These are phyloP conservation scores for Campopleginae sp. DNA, from an alignment of 2,888 invertebrate species.

Conservation along the genomic window DNA sequence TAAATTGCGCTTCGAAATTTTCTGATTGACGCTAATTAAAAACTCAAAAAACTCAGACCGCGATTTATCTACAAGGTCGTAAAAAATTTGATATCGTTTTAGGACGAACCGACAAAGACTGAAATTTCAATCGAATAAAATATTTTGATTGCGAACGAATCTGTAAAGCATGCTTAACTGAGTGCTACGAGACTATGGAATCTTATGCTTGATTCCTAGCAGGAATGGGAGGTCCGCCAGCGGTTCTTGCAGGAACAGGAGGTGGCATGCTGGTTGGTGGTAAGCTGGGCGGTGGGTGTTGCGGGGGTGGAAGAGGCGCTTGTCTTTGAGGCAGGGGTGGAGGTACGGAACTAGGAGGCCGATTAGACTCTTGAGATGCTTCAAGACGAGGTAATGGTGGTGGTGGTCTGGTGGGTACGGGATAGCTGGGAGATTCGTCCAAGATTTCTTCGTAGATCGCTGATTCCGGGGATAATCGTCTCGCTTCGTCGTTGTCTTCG, in stretches of 20 bases:
- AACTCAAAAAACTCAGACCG: not conserved
- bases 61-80: not conserved
- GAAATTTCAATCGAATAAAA: slow-evolving; percentile 12
- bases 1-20: not conserved
- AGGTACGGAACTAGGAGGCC: slow-evolving; percentile 77
- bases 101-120: not conserved
- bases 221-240: slow-evolving; percentile 89
- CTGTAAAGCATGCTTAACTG: not conserved
- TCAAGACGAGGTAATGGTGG: slow-evolving; percentile 81
- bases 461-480: slow-evolving; percentile 79
- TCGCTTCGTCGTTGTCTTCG: slow-evolving; percentile 68
- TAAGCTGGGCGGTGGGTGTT: slow-evolving; percentile 82
- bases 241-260: slow-evolving; percentile 86
- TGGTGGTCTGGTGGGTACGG: slow-evolving; percentile 81
- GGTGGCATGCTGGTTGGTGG: slow-evolving; percentile 84
- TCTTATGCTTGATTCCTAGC: slow-evolving; percentile 84
- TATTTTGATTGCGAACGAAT: not conserved
- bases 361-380: slow-evolving; percentile 72
- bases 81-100: not conserved
- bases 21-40: not conserved
- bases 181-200: slow-evolving; percentile 1
- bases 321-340: slow-evolving; percentile 81
- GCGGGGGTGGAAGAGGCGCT: slow-evolving; percentile 79
- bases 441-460: slow-evolving; percentile 83
- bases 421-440: slow-evolving; percentile 79